Evolutionary conservation across 2,797 vertebrate species (phyloP), one percentile per base, ranked within the genome.

Genomic region (Amphiprion clarkii): DNA sequence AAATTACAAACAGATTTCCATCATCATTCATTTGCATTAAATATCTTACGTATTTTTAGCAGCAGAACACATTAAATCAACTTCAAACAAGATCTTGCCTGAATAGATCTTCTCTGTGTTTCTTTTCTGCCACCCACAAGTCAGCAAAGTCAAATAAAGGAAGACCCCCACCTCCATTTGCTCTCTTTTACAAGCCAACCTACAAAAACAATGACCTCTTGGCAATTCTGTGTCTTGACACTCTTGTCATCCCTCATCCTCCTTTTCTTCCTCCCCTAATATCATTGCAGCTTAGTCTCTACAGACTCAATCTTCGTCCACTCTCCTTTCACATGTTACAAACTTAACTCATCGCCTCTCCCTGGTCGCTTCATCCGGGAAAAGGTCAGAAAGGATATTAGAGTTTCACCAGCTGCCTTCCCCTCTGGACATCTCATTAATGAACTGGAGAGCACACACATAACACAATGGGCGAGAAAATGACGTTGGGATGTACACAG

Each of bases 361-460:
- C 62, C 33, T 53, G 36, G 33, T 82, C 74, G 29, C 59, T 72
- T 68, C 64, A 33, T 60, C 51, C 17, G 46, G n/a, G 71, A 76
- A 92, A 92, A 93, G 92, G 92, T 93, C 90, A 92, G 67, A 70
- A 77, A 87, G 87, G 89, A 92, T 89, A 90, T 91, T 89, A 90
- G 87, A 90, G 82, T 83, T 88, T 84, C 89, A 76, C 71, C 91
- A 93, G 91, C 89, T 93, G 90, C 86, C 78, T 89, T 71, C 85
- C 79, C 90, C 87, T 79, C 82, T 81, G 81, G 89, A 91, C 85
- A 78, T 86, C 83, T 90, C 87, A 81, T 90, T 90, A 92, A 91
- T 86, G 83, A 91, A 75, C 74, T 74, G 66, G 48, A 84, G 86
- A 88, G 83, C 82, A 61, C 86, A 87, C 71, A 85, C 68, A 52